These are phyloP conservation scores for Limnephilus auricula DNA, from an alignment of 2,888 invertebrate genomes.

Conservation along the genomic window DNA sequence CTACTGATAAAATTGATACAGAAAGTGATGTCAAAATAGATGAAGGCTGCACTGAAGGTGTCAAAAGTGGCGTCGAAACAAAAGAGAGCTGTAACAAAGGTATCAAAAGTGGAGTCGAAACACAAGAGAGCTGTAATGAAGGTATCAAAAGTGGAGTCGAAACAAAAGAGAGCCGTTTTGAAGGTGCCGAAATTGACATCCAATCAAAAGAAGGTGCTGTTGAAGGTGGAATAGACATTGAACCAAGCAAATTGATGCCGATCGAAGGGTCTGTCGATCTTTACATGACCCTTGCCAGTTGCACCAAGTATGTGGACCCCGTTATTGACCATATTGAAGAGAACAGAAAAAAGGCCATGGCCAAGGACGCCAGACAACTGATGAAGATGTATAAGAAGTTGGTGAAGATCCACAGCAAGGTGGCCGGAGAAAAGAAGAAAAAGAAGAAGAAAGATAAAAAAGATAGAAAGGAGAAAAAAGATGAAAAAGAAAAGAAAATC, in stretches of 20 bases:
- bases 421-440: constrained; percentile 70
- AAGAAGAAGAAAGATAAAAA: constrained; percentile 71
- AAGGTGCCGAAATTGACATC: background rate
- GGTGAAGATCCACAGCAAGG: constrained; percentile 69
- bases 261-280: constrained; percentile 77
- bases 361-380: constrained; percentile 74
- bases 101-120: too few species aligned
- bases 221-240: constrained; percentile 71
- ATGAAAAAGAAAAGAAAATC: constrained; percentile 11
- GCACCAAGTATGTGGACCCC: constrained; percentile 73
- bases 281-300: constrained; percentile 74
- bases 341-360: constrained; percentile 69
- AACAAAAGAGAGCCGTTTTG: constrained; percentile 16
- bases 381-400: constrained; percentile 76
- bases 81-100: constrained; percentile 38
- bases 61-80: background rate
- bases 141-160: background rate
- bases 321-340: constrained; percentile 63
- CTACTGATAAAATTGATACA: background rate
- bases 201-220: constrained; percentile 22
- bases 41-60: background rate
- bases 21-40: background rate
- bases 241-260: background rate
- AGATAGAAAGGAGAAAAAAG: constrained; percentile 68
- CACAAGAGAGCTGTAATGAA: constrained; percentile 25